Evolutionary conservation across 2,888 invertebrate species (phyloP), one percentile per base, ranked within the genome.

Genomic region (Ditula angustiorana): DNA sequence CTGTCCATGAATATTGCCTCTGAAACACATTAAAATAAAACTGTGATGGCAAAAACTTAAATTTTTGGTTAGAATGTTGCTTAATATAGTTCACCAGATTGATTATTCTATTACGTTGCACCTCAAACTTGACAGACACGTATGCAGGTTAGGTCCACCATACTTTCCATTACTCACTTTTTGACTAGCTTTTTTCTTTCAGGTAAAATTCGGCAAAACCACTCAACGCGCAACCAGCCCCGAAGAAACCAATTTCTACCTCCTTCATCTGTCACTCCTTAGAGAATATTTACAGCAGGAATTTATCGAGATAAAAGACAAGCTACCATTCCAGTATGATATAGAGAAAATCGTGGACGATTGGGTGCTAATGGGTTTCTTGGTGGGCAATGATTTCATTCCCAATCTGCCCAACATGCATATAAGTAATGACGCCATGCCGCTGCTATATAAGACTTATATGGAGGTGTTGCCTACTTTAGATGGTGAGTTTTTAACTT

Each of bases 321-420:
- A 94, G 13, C 80, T 97, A 5, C 90, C 95, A 0, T 98, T 99
- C 85, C 86, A 92, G 0, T 99, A 95, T 84, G 96, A 98, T 83
- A 93, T 99, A 73, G 98, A 99, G 81, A 95, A 96, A 70, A 95
- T 99, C 59, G 98, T 99, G 24, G 99, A 99, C 81, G 99, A 99
- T 85, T 99, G 99, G 99, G 96, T 99, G 26, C 86, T 99, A 16
- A 98, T 99, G 98, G 98, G 98, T 0, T 99, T 99, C 85, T 90
- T 99, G 23, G 97, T 99, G 10, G 99, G 99, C 69, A 99, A 99
- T 82, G 99, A 99, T 88, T 99, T 99, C 87, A 97, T 99, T 76
- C 99, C 99, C 0, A 95, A 99, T 92, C 93, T 99, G 70, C 99
- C 99, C 2, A 96, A 98, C 86, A 94, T 99, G 85, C 98, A 99